Percentiles rank a stretch among this genome's conserved stretches.
phyloP scores from a whole-genome alignment of 2,797 vertebrate genomes.

The Malurus leucopterus region DNA sequence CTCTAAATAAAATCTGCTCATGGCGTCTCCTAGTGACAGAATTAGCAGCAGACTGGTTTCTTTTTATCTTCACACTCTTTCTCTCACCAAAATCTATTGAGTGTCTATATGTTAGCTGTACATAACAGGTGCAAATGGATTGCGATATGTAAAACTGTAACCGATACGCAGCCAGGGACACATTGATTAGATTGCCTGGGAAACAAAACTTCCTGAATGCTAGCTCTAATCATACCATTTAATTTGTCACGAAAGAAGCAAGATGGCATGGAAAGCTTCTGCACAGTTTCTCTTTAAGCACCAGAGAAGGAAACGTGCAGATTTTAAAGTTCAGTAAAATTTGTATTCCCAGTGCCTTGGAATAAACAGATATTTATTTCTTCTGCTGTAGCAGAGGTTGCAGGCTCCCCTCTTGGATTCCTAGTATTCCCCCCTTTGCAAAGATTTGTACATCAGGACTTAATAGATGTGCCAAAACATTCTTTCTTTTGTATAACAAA shows the following conservation, averaged over 20 bases:
- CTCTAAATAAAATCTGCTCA: conserved; percentile 78
- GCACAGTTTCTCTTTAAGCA: neutral
- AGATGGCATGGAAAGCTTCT: conserved; percentile 47
- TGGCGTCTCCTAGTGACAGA: conserved; percentile 78
- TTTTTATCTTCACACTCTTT: conserved; percentile 72
- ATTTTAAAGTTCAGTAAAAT: conserved; percentile 24
- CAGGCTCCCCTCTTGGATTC: conserved; percentile 5
- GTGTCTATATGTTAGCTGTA: conserved; percentile 63
- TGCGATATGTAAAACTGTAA: conserved; percentile 74
- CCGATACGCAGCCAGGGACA: conserved; percentile 67
- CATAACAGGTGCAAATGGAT: conserved; percentile 75
- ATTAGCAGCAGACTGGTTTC: conserved; percentile 68
- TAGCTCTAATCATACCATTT: conserved; percentile 73
- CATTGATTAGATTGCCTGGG: conserved; percentile 71
- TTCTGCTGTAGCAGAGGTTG: neutral
- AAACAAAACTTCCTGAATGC: conserved; percentile 73
- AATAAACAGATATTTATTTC: conserved; percentile 13
- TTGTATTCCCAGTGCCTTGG: neutral
- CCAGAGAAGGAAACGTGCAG: neutral
- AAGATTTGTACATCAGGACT: conserved; percentile 79
- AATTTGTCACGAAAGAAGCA: conserved; percentile 72
- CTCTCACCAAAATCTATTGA: conserved; percentile 57
- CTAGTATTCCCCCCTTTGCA: conserved; percentile 30
- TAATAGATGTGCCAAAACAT: conserved; percentile 83
- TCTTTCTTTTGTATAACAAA: conserved; percentile 84